Conservation (phyloP, 2,113 vertebrate species). For the Mustela lutreola region DNA sequence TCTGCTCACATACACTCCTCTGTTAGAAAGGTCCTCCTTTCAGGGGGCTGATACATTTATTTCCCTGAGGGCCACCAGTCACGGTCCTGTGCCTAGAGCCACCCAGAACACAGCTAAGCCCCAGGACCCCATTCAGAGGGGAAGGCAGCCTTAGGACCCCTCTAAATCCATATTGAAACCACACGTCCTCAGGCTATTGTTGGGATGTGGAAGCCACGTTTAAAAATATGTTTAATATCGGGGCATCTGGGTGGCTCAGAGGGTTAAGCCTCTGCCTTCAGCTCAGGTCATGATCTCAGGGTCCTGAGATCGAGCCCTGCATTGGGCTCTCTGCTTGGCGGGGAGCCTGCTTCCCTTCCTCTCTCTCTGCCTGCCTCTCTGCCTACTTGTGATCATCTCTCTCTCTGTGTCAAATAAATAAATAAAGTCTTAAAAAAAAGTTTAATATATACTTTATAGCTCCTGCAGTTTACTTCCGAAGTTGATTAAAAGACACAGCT, state of each 20-base stretch:
- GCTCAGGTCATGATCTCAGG: too few relatives aligned
- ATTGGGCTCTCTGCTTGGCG: too few relatives aligned
- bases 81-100: neutral
- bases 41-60: neutral
- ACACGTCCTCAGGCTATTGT: neutral
- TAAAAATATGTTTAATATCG: neutral
- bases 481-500: neutral
- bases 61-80: neutral
- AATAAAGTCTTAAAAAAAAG: neutral
- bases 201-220: neutral
- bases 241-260: too few relatives aligned
- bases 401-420: too few relatives aligned
- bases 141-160: neutral
- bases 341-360: too few relatives aligned
- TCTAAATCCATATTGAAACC: conserved; percentile 10
- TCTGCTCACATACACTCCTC: neutral
- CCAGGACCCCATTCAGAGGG: neutral
- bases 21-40: neutral
- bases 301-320: too few relatives aligned
- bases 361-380: too few relatives aligned
- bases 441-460: neutral
- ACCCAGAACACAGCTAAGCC: neutral
- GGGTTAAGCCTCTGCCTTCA: too few relatives aligned
- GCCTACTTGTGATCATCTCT: too few relatives aligned
- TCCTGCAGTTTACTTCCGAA: neutral